Base-by-base conservation (phyloP, 1,140 invertebrate species). In the Megalopta genalis region DNA sequence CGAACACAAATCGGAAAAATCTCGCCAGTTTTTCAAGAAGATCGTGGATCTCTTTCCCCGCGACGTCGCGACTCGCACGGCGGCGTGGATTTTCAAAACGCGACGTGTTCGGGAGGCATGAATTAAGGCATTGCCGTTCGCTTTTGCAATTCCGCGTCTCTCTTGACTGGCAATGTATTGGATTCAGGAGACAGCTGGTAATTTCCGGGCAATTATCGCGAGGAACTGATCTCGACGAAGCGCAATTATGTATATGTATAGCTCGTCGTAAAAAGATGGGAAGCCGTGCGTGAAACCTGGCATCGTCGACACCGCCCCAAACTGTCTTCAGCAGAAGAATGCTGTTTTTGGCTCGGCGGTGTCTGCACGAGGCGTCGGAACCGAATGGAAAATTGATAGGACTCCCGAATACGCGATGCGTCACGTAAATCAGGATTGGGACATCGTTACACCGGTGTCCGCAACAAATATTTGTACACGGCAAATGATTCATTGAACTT, bases 1-100 rank as follows among this genome's bases (percentile, higher is more conserved):
- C 2, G 95, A 89, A n/a, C 42, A 32, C 2, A 68, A 8, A 39
- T 0, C 18, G 14, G 18, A 23, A 23, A n/a, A 5, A 21, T 52
- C 0, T 21, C 46, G 16, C 18, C 49, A 16, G 12, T 6, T 46
- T 46, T 46, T 46, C 7, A 12, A 46, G 12, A 46, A n/a, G n/a
- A n/a, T n/a, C n/a, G n/a, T n/a, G n/a, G n/a, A n/a, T n/a, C n/a
- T n/a, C n/a, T n/a, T n/a, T n/a, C n/a, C n/a, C n/a, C n/a, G n/a
- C n/a, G n/a, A 16, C 49, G 9, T 52, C 49, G 16, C 23, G 37
- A 14, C 0, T 60, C 63, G 4, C n/a, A 12, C 16, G 1, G n/a
- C 21, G 37, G 63, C 42, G 49, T 37, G 39, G 54, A 37, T 7
- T 46, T 2, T 14, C 25, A 4, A 72, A 71, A 62, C 12, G 8